Base-by-base conservation (phyloP, 1,140 invertebrate species). In the Nomia melanderi region DNA sequence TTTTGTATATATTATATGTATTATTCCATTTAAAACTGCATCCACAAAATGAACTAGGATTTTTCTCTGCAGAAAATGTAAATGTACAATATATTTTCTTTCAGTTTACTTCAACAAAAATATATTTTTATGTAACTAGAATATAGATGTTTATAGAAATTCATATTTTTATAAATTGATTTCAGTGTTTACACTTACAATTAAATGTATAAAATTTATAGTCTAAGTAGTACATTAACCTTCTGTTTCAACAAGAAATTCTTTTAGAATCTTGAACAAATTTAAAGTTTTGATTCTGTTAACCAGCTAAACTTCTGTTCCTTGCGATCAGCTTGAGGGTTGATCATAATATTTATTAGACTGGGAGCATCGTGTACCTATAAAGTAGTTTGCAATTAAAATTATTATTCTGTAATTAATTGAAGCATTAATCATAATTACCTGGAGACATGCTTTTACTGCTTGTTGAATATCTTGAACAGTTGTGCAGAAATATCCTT, bases 281-380 rank as follows among this genome's bases (percentile, higher is more conserved):
- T 83, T 95, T 93, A 97, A 75, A 97, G 92, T 92, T 98, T 98
- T 27, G 97, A 97, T 92, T 98, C 96, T 0, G 97, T 98, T 3
- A 99, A 92, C 97, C 97, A 98, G 84, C 94, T 95, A 88, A 97
- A 98, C 39, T 95, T 95, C 93, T 99, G 98, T 67, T 96, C 94
- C 92, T 98, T 99, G 78, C 98, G 94, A 88, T 97, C 96, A 50
- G 98, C 96, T 79, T 95, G 94, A 17, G 98, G 97, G 90, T 95
- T 95, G 36, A 99, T 99, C 84, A 97, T 94, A 25, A 98, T 95
- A 88, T 99, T 99, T 75, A 99, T 97, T 54, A 99, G 94, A 66
- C 95, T 96, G 12, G 98, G 97, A 80, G 93, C 93, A 88, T 97
- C 95, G 1, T 90, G 95, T 14, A 94, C 90, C 88, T 94, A 56